Evolutionary conservation across 2,797 vertebrate species (phyloP).

Genomic region (Hybognathus amarus): DNA sequence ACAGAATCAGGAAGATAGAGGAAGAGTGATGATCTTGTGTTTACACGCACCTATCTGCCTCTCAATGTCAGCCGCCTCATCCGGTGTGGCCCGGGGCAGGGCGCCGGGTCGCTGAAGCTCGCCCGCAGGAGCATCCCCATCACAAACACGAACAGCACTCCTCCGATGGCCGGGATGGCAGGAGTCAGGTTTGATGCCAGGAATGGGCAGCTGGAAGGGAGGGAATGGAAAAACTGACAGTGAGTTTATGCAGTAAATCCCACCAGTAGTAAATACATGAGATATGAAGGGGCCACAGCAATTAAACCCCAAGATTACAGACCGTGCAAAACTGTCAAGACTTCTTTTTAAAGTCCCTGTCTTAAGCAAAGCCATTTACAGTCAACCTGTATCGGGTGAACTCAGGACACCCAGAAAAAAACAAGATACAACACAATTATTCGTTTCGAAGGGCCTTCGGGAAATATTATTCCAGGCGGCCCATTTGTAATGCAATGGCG

Average conservation of each 20-base stretch:
- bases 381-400: no score
- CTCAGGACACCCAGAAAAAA: no score
- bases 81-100: constrained; percentile 88
- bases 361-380: background rate
- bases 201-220: constrained; percentile 85
- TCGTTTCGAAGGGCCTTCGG: no score
- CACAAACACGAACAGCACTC: constrained; percentile 90
- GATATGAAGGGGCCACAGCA: background rate
- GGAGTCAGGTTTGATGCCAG: constrained; percentile 90
- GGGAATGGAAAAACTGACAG: constrained; percentile 7
- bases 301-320: background rate
- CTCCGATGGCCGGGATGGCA: constrained; percentile 88
- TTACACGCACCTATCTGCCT: constrained; percentile 88
- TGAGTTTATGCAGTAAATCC: background rate
- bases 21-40: constrained; percentile 9
- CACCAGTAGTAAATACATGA: background rate
- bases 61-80: constrained; percentile 92
- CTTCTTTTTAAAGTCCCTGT: background rate
- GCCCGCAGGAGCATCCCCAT: constrained; percentile 92
- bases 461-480: no score
- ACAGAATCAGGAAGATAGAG: constrained; percentile 52
- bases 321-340: background rate
- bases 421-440: no score
- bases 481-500: no score
- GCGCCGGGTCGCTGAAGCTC: constrained; percentile 94